Percentiles rank a stretch among this genome's conserved stretches.
Conservation (phyloP, 2,888 invertebrate species). For the Lathronympha strigana region DNA sequence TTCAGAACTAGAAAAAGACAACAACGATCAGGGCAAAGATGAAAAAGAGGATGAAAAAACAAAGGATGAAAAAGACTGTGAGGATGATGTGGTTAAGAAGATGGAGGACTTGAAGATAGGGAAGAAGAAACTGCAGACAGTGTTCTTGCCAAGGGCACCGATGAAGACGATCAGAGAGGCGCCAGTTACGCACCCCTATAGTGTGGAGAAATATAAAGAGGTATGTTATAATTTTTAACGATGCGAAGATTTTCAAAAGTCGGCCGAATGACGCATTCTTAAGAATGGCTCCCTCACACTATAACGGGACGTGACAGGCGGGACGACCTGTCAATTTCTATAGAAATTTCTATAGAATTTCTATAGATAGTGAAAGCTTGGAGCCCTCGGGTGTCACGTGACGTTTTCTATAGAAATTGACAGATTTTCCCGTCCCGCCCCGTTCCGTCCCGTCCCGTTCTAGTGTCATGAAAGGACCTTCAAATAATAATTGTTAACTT, state of each 20-base stretch:
- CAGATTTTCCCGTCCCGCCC: no score
- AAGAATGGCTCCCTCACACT: no score
- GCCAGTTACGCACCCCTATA: constrained; percentile 47
- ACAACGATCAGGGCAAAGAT: constrained; percentile 40
- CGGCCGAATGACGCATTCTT: no score
- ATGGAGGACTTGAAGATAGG: constrained; percentile 48
- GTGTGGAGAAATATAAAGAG: constrained; percentile 45
- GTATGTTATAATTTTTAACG: constrained; percentile 39
- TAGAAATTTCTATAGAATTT: no score
- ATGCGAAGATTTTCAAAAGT: background rate
- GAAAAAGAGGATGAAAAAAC: constrained; percentile 34
- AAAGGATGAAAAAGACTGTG: constrained; percentile 47
- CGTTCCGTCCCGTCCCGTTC: no score
- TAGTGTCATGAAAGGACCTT: no score
- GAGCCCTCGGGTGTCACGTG: no score
- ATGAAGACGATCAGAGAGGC: constrained; percentile 44
- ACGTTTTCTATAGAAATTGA: no score
- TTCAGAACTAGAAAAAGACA: constrained; percentile 56
- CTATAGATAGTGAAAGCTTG: no score
- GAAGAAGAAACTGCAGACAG: constrained; percentile 54
- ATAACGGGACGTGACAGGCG: no score
- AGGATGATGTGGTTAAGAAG: constrained; percentile 43
- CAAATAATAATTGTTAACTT: no score
- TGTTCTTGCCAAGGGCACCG: constrained; percentile 53
- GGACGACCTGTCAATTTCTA: no score